A percentile compares a stretch with the other conserved stretches of the same genome.
phyloP scores from a whole-genome alignment of 2,888 invertebrate genomes.

The Danaus chrysippus region DNA sequence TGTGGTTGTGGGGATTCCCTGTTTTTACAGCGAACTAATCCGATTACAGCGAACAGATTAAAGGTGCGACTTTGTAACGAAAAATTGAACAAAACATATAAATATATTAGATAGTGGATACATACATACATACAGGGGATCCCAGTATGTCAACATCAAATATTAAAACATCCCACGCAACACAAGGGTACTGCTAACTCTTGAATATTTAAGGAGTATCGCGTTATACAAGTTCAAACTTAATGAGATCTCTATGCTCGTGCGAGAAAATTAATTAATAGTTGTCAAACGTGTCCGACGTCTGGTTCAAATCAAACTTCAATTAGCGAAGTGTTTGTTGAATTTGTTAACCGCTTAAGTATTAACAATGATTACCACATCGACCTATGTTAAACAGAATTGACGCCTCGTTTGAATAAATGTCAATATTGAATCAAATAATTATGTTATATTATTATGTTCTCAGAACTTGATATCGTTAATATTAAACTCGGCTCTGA shows the following conservation, averaged over 20 bases:
- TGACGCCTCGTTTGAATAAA: too few relatives aligned
- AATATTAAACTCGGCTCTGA: too few relatives aligned
- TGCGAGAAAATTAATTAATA: slow-evolving; percentile 27
- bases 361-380: neutral
- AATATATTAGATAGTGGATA: too few relatives aligned
- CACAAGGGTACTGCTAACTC: slow-evolving; percentile 38
- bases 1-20: slow-evolving; percentile 8
- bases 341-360: neutral
- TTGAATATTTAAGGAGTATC: slow-evolving; percentile 55
- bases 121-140: neutral
- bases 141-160: slow-evolving; percentile 32
- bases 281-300: slow-evolving; percentile 11
- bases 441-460: too few relatives aligned
- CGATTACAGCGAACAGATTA: slow-evolving; percentile 4
- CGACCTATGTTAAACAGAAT: too few relatives aligned
- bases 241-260: slow-evolving; percentile 40
- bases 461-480: too few relatives aligned
- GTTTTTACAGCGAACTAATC: slow-evolving; percentile 3
- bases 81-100: neutral
- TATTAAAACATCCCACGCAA: slow-evolving; percentile 43
- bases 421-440: too few relatives aligned
- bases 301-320: slow-evolving; percentile 9
- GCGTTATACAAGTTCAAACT: slow-evolving; percentile 52
- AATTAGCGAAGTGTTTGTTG: slow-evolving; percentile 14
- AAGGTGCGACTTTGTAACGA: slow-evolving; percentile 3